Conservation (phyloP, 2,888 invertebrate genomes). For the Platycheirus albimanus region DNA sequence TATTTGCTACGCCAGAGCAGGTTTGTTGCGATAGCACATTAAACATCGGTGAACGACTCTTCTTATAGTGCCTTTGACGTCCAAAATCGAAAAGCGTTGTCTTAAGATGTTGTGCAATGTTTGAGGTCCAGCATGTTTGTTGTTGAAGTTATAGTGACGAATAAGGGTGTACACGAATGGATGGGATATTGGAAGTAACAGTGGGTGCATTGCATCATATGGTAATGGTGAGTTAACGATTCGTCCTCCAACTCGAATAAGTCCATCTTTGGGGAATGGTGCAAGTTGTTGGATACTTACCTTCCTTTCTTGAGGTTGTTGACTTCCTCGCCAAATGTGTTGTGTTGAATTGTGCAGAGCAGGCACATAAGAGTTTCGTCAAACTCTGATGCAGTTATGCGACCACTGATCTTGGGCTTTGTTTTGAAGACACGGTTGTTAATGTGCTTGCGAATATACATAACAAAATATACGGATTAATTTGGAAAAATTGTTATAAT, state of each 20-base stretch:
- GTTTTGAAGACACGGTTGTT: constrained; percentile 14
- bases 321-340: constrained; percentile 3
- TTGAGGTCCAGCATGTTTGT: constrained; percentile 13
- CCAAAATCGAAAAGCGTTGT: constrained; percentile 22
- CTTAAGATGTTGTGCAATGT: constrained; percentile 26
- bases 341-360: constrained; percentile 27
- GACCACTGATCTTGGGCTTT: constrained; percentile 4
- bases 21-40: constrained; percentile 37
- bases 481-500: not conserved
- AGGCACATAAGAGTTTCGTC: not conserved
- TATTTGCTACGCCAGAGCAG: constrained; percentile 3
- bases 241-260: constrained; percentile 35
- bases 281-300: not conserved
- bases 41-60: constrained; percentile 15
- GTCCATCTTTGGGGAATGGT: constrained; percentile 22
- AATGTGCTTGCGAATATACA: constrained; percentile 12
- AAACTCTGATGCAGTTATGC: constrained; percentile 24
- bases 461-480: constrained; percentile 16
- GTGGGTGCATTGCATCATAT: constrained; percentile 17
- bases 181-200: constrained; percentile 25
- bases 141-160: constrained; percentile 8
- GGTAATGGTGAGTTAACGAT: not conserved
- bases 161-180: constrained; percentile 13
- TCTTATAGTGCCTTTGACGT: constrained; percentile 9
- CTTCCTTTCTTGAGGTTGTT: not conserved